These are phyloP conservation scores for Scrobipalpa costella DNA, from an alignment of 2,888 invertebrate species.

Conservation along the genomic window DNA sequence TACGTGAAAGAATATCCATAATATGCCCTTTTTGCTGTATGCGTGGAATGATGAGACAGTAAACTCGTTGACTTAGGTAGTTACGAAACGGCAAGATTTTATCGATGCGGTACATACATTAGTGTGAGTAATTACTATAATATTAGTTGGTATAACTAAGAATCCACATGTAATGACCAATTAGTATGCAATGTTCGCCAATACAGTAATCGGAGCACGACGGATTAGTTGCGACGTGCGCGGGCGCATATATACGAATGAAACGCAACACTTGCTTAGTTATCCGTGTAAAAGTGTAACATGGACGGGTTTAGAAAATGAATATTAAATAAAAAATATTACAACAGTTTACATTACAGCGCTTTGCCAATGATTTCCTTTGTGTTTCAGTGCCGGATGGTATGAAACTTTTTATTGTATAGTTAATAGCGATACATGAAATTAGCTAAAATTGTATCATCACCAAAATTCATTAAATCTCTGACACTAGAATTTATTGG, in stretches of 20 bases:
- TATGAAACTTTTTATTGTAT: too few species aligned
- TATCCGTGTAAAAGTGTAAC: slow-evolving; percentile 8
- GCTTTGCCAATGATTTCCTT: background rate
- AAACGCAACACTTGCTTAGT: slow-evolving; percentile 19
- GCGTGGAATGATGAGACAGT: background rate
- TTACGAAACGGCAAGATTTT: background rate
- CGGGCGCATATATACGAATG: background rate
- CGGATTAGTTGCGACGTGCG: slow-evolving; percentile 24
- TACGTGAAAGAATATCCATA: background rate
- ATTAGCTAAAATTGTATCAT: too few species aligned
- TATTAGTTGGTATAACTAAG: background rate
- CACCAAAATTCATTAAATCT: too few species aligned
- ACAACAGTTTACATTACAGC: background rate
- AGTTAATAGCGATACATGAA: too few species aligned
- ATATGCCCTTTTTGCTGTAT: background rate
- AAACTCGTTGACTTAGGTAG: background rate
- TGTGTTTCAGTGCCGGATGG: background rate
- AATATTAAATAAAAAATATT: background rate
- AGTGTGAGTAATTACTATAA: background rate
- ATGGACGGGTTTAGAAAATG: background rate
- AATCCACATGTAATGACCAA: slow-evolving; percentile 20
- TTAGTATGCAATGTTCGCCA: slow-evolving; percentile 24
- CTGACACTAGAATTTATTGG: too few species aligned
- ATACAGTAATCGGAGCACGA: slow-evolving; percentile 28
- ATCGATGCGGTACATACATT: background rate